phyloP scores from a whole-genome alignment of 2,888 invertebrate genomes.

The Oxycera nigricornis region DNA sequence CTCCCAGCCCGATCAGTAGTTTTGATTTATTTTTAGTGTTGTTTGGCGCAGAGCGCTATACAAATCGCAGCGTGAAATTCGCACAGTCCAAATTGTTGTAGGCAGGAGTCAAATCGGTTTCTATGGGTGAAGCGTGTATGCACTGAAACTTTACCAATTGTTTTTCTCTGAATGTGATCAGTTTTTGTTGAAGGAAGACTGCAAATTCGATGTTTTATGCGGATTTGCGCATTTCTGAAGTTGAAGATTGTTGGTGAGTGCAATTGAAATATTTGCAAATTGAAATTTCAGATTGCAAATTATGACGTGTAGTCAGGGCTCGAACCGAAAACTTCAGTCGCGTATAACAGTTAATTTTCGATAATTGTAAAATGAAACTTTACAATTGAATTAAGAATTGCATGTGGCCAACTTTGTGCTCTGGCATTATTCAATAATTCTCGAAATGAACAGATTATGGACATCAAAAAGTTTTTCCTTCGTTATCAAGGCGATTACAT shows the following conservation, averaged over 20 bases:
- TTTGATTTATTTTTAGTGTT: background rate
- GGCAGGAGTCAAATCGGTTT: too few relatives aligned
- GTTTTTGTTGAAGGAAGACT: background rate
- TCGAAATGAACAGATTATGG: too few relatives aligned
- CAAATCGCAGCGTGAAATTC: too few relatives aligned
- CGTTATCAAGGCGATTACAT: too few relatives aligned
- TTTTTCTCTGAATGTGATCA: background rate
- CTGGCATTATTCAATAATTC: too few relatives aligned
- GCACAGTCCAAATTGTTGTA: too few relatives aligned
- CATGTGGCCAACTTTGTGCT: too few relatives aligned
- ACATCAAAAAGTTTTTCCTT: too few relatives aligned
- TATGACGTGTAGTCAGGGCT: slow-evolving; percentile 30
- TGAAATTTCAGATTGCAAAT: background rate
- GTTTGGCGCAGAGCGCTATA: background rate
- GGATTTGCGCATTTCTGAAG: background rate
- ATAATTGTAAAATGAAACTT: background rate
- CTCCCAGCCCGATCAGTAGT: background rate
- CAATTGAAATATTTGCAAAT: background rate
- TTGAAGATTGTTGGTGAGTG: background rate
- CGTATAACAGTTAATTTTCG: background rate
- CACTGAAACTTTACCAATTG: slow-evolving; percentile 7
- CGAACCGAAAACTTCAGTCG: background rate
- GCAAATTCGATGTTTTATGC: background rate
- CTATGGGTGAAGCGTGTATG: background rate
- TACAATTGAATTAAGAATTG: slow-evolving; percentile 1